A percentile compares a stretch with the other conserved stretches of the same genome.
These are phyloP conservation scores for Salvelinus fontinalis DNA, from an alignment of 2,113 vertebrate species.

Conservation along the genomic window DNA sequence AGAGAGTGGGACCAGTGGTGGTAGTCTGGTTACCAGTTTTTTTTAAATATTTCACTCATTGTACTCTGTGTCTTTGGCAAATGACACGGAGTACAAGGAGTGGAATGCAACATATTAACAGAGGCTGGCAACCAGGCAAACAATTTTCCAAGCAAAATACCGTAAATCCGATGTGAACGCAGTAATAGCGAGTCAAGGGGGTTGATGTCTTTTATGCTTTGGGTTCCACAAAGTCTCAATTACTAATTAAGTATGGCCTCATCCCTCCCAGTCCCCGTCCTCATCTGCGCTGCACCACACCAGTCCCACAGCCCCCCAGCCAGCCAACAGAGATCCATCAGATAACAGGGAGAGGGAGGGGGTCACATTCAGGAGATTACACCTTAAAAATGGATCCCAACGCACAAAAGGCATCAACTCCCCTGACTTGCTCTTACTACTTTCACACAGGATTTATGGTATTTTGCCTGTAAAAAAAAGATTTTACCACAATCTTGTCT, in stretches of 20 bases:
- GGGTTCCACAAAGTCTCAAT: constrained; percentile 66
- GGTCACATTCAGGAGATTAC: constrained; percentile 64
- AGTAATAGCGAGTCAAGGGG: too few relatives aligned
- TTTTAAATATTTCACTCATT: background rate
- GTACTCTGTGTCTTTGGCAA: too few relatives aligned
- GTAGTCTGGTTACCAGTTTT: too few relatives aligned
- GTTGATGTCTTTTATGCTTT: constrained; percentile 25
- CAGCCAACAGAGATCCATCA: constrained; percentile 42
- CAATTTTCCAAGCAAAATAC: constrained; percentile 46
- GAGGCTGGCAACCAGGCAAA: constrained; percentile 59
- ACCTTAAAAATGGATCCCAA: constrained; percentile 66
- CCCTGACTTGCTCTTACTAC: constrained; percentile 10
- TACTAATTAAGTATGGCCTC: constrained; percentile 72
- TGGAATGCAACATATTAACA: constrained; percentile 64
- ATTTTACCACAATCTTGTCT: background rate
- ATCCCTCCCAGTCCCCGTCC: constrained; percentile 18
- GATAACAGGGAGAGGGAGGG: constrained; percentile 44
- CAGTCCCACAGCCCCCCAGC: constrained; percentile 5
- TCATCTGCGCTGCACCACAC: too few relatives aligned
- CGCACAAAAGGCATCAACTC: constrained; percentile 60
- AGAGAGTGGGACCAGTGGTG: background rate
- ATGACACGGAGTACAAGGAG: too few relatives aligned
- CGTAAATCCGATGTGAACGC: too few relatives aligned
- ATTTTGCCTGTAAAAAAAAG: constrained; percentile 29
- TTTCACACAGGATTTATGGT: too few relatives aligned